Conservation (phyloP, 2,888 invertebrate species). For the Taenaris catops region DNA sequence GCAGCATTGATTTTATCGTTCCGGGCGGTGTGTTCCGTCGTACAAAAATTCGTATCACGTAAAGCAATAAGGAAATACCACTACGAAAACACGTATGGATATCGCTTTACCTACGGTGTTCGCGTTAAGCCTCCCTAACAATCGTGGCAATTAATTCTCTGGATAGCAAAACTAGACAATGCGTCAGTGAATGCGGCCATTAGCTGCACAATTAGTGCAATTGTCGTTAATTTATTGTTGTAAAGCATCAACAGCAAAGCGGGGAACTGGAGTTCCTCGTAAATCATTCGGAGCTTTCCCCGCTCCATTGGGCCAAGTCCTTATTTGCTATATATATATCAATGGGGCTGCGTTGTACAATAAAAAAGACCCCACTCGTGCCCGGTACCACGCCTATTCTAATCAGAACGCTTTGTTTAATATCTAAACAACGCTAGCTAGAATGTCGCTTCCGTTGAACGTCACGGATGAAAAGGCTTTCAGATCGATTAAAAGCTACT, state of each 20-base stretch:
- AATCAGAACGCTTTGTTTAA: conserved; percentile 10
- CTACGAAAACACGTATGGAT: conserved; percentile 30
- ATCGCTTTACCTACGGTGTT: no score
- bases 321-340: conserved; percentile 12
- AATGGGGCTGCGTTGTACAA: conserved; percentile 5
- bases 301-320: conserved; percentile 12
- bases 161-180: conserved; percentile 60
- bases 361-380: conserved; percentile 7
- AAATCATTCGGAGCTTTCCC: conserved; percentile 1
- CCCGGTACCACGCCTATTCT: conserved; percentile 9
- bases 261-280: conserved; percentile 27
- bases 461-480: conserved; percentile 5
- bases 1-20: conserved; percentile 49
- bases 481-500: conserved; percentile 9
- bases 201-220: conserved; percentile 76
- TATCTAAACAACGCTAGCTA: conserved; percentile 8
- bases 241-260: conserved; percentile 39
- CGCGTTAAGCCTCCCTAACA: no score
- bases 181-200: conserved; percentile 59
- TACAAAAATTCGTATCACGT: conserved; percentile 48
- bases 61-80: conserved; percentile 43
- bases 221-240: conserved; percentile 72
- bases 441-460: conserved; percentile 11
- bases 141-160: no score
- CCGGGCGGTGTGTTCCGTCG: conserved; percentile 22